Percentiles rank a stretch among this genome's conserved stretches.
These are phyloP conservation scores for Archips xylosteana DNA, from an alignment of 2,888 invertebrate genomes.

Conservation along the genomic window DNA sequence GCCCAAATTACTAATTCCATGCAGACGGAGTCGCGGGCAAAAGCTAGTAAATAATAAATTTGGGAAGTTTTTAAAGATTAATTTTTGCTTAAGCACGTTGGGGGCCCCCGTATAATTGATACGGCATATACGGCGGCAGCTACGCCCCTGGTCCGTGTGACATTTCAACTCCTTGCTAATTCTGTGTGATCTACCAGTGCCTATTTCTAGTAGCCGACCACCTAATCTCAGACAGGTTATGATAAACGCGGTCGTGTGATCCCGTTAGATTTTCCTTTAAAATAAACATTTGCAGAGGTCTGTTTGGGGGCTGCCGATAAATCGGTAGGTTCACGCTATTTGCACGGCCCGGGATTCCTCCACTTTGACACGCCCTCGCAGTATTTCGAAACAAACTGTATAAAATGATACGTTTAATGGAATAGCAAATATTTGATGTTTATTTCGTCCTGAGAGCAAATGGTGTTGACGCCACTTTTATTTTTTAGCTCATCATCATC, in stretches of 20 bases:
- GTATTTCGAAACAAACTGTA: constrained; percentile 73
- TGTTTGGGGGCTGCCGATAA: constrained; percentile 75
- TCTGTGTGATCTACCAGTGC: no score
- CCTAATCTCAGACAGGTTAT: constrained; percentile 3
- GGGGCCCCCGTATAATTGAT: no score
- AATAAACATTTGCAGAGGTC: constrained; percentile 61
- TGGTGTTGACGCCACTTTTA: constrained; percentile 27
- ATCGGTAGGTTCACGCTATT: constrained; percentile 73
- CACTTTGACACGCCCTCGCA: constrained; percentile 66
- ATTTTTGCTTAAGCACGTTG: no score
- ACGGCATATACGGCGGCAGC: no score
- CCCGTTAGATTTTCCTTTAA: constrained; percentile 50
- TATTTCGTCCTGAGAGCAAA: constrained; percentile 20
- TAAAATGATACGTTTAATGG: constrained; percentile 70
- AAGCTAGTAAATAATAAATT: no score
- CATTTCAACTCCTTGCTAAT: no score
- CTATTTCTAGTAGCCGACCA: neutral
- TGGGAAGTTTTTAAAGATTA: no score
- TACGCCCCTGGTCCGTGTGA: no score
- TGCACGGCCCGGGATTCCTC: constrained; percentile 59
- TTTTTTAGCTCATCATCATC: neutral
- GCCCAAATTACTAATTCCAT: no score
- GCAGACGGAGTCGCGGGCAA: no score
- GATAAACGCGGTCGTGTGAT: neutral
- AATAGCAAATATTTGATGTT: constrained; percentile 61